Evolutionary conservation across 2,888 invertebrate genomes (phyloP).

Genomic region (Trachelus stipa): DNA sequence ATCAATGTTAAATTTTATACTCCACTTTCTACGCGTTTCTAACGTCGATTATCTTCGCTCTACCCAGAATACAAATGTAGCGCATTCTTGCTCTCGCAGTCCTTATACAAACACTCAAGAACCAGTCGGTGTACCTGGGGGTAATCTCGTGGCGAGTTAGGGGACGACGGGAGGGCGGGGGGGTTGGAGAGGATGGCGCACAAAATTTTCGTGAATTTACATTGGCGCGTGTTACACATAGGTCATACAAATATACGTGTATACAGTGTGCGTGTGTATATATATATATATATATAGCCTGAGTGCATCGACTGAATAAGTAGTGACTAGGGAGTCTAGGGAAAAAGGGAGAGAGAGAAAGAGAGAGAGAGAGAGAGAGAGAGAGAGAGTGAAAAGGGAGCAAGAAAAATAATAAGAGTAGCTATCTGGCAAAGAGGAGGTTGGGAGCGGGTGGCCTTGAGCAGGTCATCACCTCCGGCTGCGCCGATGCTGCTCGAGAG

Average conservation of each 20-base stretch:
- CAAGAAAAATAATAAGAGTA: slow-evolving; percentile 42
- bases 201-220: slow-evolving; percentile 24
- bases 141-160: slow-evolving; percentile 15
- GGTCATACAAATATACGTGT: background rate
- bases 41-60: background rate
- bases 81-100: background rate
- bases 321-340: slow-evolving; percentile 14
- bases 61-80: background rate
- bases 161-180: slow-evolving; percentile 16
- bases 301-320: background rate
- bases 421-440: slow-evolving; percentile 45
- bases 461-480: slow-evolving; percentile 66
- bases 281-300: background rate
- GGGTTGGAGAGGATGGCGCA: slow-evolving; percentile 5
- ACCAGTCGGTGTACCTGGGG: background rate
- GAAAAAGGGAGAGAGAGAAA: slow-evolving; percentile 39
- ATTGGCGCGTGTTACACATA: background rate
- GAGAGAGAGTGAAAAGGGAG: slow-evolving; percentile 41
- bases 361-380: background rate
- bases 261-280: too few species aligned
- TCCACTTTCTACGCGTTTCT: background rate
- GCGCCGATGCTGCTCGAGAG: slow-evolving; percentile 38
- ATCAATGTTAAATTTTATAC: background rate
- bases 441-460: slow-evolving; percentile 65
- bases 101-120: background rate